A percentile compares a stretch with the other conserved stretches of the same genome.
phyloP scores from a whole-genome alignment of 2,113 vertebrate genomes.

The Fregetta grallaria region DNA sequence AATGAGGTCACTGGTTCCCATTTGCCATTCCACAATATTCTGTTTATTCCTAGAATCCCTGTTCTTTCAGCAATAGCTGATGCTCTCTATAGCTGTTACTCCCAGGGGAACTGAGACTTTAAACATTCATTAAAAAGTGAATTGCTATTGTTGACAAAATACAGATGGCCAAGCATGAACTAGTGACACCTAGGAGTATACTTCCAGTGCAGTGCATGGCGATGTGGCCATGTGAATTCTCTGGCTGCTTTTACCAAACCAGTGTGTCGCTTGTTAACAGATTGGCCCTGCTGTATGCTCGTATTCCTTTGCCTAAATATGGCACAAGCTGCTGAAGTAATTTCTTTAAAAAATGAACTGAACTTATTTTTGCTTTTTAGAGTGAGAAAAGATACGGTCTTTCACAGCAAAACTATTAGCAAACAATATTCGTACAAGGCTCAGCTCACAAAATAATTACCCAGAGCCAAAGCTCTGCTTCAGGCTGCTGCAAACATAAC shows the following conservation, averaged over 20 bases:
- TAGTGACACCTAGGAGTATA: conserved; percentile 25
- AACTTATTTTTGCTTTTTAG: neutral
- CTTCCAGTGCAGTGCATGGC: neutral
- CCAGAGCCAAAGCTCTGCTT: neutral
- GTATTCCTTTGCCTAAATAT: neutral
- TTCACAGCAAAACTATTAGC: neutral
- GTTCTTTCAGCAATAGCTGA: conserved; percentile 64
- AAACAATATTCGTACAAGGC: neutral
- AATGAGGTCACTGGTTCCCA: conserved; percentile 55
- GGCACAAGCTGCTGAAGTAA: conserved; percentile 7
- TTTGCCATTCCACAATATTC: conserved; percentile 53
- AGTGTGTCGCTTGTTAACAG: neutral
- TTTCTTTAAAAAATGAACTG: conserved; percentile 8
- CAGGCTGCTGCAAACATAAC: neutral
- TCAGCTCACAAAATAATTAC: conserved; percentile 26
- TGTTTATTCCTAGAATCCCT: conserved; percentile 57
- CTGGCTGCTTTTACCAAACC: neutral
- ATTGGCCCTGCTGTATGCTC: neutral
- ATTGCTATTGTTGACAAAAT: conserved; percentile 70
- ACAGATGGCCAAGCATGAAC: conserved; percentile 58
- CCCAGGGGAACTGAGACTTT: conserved; percentile 49
- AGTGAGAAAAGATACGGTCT: neutral
- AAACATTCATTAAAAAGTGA: conserved; percentile 68
- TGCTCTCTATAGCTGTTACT: conserved; percentile 56
- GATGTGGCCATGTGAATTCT: neutral